These are phyloP conservation scores for Pristionchus entomophagus DNA, from an alignment of 2,888 invertebrate genomes.

Conservation along the genomic window DNA sequence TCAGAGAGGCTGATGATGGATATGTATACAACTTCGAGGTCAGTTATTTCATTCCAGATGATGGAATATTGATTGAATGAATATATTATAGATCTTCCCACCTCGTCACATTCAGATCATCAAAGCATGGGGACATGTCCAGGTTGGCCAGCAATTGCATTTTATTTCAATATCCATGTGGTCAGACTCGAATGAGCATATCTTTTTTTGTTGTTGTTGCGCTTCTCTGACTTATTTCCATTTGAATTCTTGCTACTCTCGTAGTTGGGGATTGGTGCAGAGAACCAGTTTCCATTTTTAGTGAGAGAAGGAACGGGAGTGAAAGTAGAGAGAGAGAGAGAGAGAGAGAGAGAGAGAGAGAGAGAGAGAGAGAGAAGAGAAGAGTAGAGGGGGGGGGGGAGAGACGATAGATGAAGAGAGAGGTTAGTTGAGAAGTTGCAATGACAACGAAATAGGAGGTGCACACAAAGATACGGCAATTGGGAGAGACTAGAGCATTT, in stretches of 20 bases:
- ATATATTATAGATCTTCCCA: constrained; percentile 40
- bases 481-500: neutral
- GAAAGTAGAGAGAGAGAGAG: neutral
- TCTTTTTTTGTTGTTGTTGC: neutral
- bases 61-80: neutral
- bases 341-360: neutral
- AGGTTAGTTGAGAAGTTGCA: neutral
- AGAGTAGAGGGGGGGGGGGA: neutral
- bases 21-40: constrained; percentile 45
- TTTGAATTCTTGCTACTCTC: neutral
- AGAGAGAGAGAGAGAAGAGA: neutral
- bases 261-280: no score
- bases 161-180: neutral
- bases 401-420: neutral
- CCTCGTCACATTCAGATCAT: constrained; percentile 36
- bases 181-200: neutral
- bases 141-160: neutral
- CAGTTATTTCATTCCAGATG: neutral
- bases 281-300: constrained; percentile 31
- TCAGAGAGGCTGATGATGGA: constrained; percentile 31
- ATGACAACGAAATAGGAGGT: constrained; percentile 32
- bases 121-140: constrained; percentile 44
- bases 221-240: neutral
- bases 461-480: neutral
- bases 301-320: neutral